phyloP scores from a whole-genome alignment of 1,140 invertebrate species.

The Heliconius himera region DNA sequence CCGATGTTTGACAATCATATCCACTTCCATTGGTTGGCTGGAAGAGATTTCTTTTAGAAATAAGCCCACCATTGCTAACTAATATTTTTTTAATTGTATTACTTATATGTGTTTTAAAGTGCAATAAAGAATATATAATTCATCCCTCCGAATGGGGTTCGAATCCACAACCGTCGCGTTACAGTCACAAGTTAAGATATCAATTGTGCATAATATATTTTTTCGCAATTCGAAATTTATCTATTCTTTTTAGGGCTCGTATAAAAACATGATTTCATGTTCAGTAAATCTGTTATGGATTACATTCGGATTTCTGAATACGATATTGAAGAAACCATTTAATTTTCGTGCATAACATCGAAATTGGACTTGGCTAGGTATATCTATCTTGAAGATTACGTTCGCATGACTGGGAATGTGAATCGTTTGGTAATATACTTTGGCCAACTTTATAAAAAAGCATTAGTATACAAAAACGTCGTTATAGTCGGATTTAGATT shows the following conservation, averaged over 20 bases:
- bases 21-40: too few species aligned
- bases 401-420: neutral
- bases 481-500: too few species aligned
- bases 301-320: conserved; percentile 1
- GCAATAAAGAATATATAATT: too few species aligned
- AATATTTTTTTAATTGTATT: too few species aligned
- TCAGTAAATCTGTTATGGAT: neutral
- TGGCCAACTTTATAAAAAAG: conserved; percentile 1
- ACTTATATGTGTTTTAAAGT: too few species aligned
- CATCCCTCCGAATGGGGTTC: too few species aligned
- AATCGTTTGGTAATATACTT: neutral
- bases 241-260: neutral
- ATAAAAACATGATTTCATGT: conserved; percentile 3
- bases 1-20: too few species aligned
- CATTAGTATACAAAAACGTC: neutral
- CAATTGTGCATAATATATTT: too few species aligned
- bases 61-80: too few species aligned
- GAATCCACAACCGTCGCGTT: too few species aligned
- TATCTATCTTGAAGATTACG: conserved; percentile 9
- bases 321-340: conserved; percentile 1
- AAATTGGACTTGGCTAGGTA: neutral
- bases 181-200: too few species aligned
- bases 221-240: neutral
- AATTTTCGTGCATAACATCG: conserved; percentile 6
- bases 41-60: too few species aligned